Evolutionary conservation across 2,113 vertebrate species (phyloP).

Genomic region (Paradoxurus hermaphroditus): DNA sequence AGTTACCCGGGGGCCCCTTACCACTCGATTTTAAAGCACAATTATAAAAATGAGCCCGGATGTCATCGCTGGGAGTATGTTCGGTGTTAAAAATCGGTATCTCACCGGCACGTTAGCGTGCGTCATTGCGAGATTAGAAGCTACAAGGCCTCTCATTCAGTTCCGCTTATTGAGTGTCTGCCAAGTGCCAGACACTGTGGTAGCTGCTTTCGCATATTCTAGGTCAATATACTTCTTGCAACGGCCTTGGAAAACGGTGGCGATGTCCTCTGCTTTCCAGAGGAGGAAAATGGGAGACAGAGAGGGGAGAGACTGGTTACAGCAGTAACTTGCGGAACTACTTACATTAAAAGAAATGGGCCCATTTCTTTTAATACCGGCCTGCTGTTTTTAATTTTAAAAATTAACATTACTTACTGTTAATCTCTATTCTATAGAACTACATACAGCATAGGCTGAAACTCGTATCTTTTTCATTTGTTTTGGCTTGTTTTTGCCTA

Average conservation of each 20-base stretch:
- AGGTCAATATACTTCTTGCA: conserved; percentile 65
- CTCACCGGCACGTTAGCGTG: not conserved
- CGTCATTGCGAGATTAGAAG: conserved; percentile 53
- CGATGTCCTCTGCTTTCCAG: conserved; percentile 15
- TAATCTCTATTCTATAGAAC: not conserved
- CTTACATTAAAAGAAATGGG: too few relatives aligned
- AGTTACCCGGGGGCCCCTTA: not conserved
- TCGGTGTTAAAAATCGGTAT: not conserved
- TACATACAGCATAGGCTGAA: not conserved
- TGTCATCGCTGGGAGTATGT: not conserved
- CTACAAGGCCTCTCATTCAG: conserved; percentile 60
- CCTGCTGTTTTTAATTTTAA: not conserved
- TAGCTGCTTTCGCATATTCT: conserved; percentile 57
- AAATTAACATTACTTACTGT: not conserved
- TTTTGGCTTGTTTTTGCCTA: not conserved
- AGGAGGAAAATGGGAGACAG: conserved; percentile 3
- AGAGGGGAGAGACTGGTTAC: not conserved
- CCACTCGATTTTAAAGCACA: not conserved
- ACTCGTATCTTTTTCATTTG: not conserved
- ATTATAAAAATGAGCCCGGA: not conserved
- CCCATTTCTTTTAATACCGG: not conserved
- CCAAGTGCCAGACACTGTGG: conserved; percentile 59
- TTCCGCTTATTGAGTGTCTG: conserved; percentile 45
- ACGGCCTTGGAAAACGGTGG: conserved; percentile 53
- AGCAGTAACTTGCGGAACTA: not conserved